Evolutionary conservation across 1,140 invertebrate genomes (phyloP).

Genomic region (Varroa destructor): DNA sequence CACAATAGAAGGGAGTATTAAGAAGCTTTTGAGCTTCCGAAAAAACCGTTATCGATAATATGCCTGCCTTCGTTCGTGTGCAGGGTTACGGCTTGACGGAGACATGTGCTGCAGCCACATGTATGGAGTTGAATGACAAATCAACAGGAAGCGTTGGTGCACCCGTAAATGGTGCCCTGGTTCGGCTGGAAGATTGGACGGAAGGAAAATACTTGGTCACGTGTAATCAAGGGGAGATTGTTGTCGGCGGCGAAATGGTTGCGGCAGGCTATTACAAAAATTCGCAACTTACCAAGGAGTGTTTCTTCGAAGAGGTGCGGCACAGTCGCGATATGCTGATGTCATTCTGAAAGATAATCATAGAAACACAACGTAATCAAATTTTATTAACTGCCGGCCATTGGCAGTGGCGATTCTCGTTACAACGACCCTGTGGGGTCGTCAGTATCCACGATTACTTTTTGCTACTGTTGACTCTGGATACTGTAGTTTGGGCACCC

Average conservation of each 20-base stretch:
- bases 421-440: too few species aligned
- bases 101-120: constrained; percentile 50
- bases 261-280: constrained; percentile 48
- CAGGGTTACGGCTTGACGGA: constrained; percentile 90
- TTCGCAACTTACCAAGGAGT: constrained; percentile 44
- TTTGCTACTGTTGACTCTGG: too few species aligned
- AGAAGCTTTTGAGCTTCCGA: too few species aligned
- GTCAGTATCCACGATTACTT: too few species aligned
- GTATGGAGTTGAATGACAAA: constrained; percentile 36
- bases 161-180: constrained; percentile 36
- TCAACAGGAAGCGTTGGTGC: constrained; percentile 37
- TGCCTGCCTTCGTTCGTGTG: constrained; percentile 49
- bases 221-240: constrained; percentile 45
- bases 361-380: too few species aligned
- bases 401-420: too few species aligned
- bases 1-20: too few species aligned
- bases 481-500: too few species aligned
- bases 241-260: constrained; percentile 46
- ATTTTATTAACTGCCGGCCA: too few species aligned
- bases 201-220: constrained; percentile 38
- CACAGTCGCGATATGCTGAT: too few species aligned
- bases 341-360: too few species aligned
- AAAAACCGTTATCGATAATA: too few species aligned
- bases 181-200: constrained; percentile 40
- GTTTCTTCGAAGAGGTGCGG: constrained; percentile 40